A percentile compares a stretch with the other conserved stretches of the same genome.
These are phyloP conservation scores for Oscheius sp. DNA, from an alignment of 2,888 invertebrate genomes.

Conservation along the genomic window DNA sequence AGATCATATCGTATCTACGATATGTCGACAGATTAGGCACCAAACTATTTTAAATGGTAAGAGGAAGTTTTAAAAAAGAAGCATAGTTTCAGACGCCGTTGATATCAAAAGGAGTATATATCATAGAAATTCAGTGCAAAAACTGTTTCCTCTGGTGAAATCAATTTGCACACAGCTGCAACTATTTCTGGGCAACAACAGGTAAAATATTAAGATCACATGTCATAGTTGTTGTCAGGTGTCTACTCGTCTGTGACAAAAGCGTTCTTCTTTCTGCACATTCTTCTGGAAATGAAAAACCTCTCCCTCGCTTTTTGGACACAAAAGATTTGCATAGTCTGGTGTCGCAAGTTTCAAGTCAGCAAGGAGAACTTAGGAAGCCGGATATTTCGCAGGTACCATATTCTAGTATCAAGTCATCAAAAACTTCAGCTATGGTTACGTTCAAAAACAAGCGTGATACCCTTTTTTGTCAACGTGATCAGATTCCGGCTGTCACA, in stretches of 20 bases:
- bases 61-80: not conserved
- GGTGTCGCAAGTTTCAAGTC: not conserved
- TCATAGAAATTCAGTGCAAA: not conserved
- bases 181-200: constrained; percentile 28
- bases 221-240: constrained; percentile 13
- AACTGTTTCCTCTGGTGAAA: constrained; percentile 25
- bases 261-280: constrained; percentile 10
- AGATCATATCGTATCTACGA: constrained; percentile 1
- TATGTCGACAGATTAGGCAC: not conserved
- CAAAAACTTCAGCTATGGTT: constrained; percentile 1
- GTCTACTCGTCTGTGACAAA: constrained; percentile 23
- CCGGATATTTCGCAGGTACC: constrained; percentile 19
- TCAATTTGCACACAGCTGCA: constrained; percentile 32
- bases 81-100: not conserved
- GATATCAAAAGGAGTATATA: constrained; percentile 8
- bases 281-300: constrained; percentile 22
- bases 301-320: constrained; percentile 2
- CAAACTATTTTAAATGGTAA: not conserved
- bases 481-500: not conserved
- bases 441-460: not conserved
- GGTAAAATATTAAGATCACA: not conserved
- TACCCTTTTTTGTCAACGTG: constrained; percentile 30
- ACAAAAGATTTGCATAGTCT: constrained; percentile 19
- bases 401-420: too few species aligned
- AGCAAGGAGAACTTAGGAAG: not conserved